Percentiles rank a stretch among this genome's conserved stretches.
Evolutionary conservation across 2,888 invertebrate species (phyloP).

Genomic region (Polymixis lichenea): DNA sequence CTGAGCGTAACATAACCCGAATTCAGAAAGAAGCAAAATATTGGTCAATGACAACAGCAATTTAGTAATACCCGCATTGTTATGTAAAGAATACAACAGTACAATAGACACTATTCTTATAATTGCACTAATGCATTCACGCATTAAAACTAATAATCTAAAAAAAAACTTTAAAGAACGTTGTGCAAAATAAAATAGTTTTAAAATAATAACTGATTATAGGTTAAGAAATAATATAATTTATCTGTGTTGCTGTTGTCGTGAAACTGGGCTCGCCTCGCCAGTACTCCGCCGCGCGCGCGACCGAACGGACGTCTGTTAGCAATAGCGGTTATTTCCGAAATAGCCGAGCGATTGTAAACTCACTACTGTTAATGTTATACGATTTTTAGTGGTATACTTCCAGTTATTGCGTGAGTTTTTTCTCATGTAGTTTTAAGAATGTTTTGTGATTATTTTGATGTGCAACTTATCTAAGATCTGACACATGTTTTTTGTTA

Average conservation of each 20-base stretch:
- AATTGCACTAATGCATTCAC: constrained; percentile 53
- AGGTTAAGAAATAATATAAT: constrained; percentile 79
- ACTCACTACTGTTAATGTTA: constrained; percentile 77
- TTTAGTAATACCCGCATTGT: constrained; percentile 56
- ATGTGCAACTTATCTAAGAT: constrained; percentile 34
- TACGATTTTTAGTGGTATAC: constrained; percentile 53
- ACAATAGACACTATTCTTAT: constrained; percentile 39
- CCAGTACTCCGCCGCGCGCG: constrained; percentile 77
- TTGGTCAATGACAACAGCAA: constrained; percentile 56
- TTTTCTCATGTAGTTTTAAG: constrained; percentile 24
- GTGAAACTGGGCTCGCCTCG: constrained; percentile 66
- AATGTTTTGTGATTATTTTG: constrained; percentile 19
- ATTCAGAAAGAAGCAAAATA: constrained; percentile 44
- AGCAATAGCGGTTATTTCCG: constrained; percentile 78
- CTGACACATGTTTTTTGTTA: constrained; percentile 56
- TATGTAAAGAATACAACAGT: constrained; percentile 46
- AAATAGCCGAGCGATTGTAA: constrained; percentile 83
- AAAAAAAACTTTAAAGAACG: constrained; percentile 59
- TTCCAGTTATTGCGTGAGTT: constrained; percentile 63
- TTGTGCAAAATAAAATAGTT: constrained; percentile 73
- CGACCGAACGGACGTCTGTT: constrained; percentile 74
- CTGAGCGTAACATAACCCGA: constrained; percentile 20
- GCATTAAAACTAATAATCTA: constrained; percentile 61
- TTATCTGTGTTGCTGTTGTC: constrained; percentile 72
- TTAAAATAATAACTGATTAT: constrained; percentile 73